These are phyloP conservation scores for Whitmania pigra DNA, from an alignment of 1,140 invertebrate genomes.

Conservation along the genomic window DNA sequence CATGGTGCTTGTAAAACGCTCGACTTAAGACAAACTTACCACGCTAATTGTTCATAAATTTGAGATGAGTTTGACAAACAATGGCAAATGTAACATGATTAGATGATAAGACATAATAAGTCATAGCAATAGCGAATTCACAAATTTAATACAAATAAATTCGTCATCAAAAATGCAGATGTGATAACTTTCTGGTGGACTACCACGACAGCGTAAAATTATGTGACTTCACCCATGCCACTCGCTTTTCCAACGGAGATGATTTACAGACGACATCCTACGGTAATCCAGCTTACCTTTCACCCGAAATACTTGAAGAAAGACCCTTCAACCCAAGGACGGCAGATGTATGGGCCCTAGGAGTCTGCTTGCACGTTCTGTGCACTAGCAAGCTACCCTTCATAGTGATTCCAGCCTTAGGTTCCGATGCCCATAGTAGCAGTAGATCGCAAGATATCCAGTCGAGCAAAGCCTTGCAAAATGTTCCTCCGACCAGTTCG, in stretches of 20 bases:
- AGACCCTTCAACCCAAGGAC: slow-evolving; percentile 29
- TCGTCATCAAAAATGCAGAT: slow-evolving; percentile 1
- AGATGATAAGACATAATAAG: too few species aligned
- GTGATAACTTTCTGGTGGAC: slow-evolving; percentile 31
- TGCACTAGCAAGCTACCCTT: slow-evolving; percentile 31
- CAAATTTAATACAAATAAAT: too few species aligned
- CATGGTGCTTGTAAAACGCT: too few species aligned
- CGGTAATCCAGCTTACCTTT: slow-evolving; percentile 28
- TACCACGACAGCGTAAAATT: slow-evolving; percentile 31
- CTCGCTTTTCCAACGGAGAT: slow-evolving; percentile 27
- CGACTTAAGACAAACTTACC: too few species aligned
- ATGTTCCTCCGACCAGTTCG: background rate
- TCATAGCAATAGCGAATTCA: too few species aligned
- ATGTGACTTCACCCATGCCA: slow-evolving; percentile 31
- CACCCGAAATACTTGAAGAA: slow-evolving; percentile 31
- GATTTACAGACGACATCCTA: slow-evolving; percentile 21
- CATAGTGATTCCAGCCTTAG: background rate
- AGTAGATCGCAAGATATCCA: background rate
- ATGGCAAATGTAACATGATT: too few species aligned
- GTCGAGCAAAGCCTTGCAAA: background rate
- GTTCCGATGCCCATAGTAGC: background rate
- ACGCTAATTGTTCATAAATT: too few species aligned
- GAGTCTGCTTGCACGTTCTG: slow-evolving; percentile 31
- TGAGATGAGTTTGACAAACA: too few species aligned
- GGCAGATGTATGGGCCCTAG: slow-evolving; percentile 33